These are phyloP conservation scores for Petrolisthes manimaculis DNA, from an alignment of 2,888 invertebrate genomes.

Conservation along the genomic window DNA sequence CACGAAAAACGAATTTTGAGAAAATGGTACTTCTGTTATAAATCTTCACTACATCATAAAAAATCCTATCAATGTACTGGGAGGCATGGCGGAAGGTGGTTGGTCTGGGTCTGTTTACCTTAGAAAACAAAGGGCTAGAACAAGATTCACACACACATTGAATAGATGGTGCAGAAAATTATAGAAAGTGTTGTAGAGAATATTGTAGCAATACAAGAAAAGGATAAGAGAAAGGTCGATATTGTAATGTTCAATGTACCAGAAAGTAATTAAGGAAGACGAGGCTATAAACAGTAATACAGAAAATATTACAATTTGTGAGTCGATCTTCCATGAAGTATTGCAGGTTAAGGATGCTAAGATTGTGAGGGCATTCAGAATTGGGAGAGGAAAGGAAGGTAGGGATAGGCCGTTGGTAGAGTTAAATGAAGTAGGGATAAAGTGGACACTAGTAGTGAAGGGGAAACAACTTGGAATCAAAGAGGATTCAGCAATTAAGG, in stretches of 20 bases:
- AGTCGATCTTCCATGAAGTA: neutral
- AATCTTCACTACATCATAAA: too few relatives aligned
- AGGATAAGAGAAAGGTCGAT: neutral
- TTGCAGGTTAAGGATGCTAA: neutral
- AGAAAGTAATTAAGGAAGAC: neutral
- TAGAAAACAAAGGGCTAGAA: neutral
- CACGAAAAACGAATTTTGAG: too few relatives aligned
- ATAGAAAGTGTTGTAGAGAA: too few relatives aligned
- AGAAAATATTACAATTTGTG: neutral
- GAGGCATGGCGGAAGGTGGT: conserved; percentile 18
- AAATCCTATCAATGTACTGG: too few relatives aligned
- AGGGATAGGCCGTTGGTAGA: neutral
- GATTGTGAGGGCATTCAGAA: neutral
- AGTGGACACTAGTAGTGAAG: neutral
- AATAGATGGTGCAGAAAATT: neutral
- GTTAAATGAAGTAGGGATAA: neutral
- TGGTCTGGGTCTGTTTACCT: neutral
- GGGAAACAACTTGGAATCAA: neutral
- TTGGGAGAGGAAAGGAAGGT: neutral
- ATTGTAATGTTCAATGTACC: neutral
- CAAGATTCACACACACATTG: too few relatives aligned
- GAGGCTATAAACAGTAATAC: neutral
- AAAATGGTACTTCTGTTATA: too few relatives aligned
- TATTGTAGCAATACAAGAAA: too few relatives aligned
- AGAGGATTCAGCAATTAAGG: neutral